Evolutionary conservation across 2,113 vertebrate genomes (phyloP), one percentile per base, ranked within the genome.

Genomic region (Chitala chitala): DNA sequence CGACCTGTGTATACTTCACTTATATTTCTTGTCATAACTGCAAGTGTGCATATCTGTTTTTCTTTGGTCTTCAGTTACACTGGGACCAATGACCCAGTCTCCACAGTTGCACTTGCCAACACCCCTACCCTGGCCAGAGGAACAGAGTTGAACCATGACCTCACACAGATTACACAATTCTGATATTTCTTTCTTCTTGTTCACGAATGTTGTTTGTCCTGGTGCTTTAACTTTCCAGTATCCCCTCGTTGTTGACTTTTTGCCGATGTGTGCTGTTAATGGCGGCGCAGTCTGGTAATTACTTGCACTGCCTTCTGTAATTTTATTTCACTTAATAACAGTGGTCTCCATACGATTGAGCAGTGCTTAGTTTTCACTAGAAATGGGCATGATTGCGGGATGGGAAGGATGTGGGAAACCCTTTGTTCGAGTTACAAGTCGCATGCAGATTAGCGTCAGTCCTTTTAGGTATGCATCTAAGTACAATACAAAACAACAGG

Each of bases 21-120:
- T 40, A 61, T 42, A 5, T 69, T 72, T 78, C 72, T 51, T 78
- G 59, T 36, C n/a, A 72, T 72, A 73, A 22, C 59, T 12, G 33
- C 3, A 50, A 42, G 5, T 61, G 71, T 71, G 36, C 53, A 31
- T 42, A 40, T 38, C 50, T 53, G 56, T 55, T 9, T 36, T 26
- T 66, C 66, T 33, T 5, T 22, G 5, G 50, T 5, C 4, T 6
- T 12, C 24, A 20, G 46, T 3, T 9, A 17, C 24, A 1, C 22
- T 44, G 1, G 44, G 22, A 20, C n/a, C 50, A 33, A 9, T 3
- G 53, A 17, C 6, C 63, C 36, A 7, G 17, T 33, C n/a, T 6
- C 61, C n/a, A 64, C 36, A 15, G 33, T 38, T 24, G 31, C 61
- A 64, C 61, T 20, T 9, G 46, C 46, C 10, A 42, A 5, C 20